These are phyloP conservation scores for Stegodyphus dumicola DNA, from an alignment of 1,140 invertebrate genomes.

Conservation along the genomic window DNA sequence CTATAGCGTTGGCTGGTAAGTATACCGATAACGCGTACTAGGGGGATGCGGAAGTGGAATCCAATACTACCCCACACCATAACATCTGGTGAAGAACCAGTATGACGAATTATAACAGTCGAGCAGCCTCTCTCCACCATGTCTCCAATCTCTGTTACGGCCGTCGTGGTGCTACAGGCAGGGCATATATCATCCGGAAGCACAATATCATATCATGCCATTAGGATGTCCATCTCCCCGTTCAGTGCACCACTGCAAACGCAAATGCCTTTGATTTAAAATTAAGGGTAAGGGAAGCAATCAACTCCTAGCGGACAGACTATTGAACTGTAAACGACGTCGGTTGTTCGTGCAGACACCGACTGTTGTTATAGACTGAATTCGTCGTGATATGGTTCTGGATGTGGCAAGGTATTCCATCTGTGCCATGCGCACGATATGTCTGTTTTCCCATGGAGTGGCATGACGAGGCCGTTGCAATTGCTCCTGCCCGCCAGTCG, in stretches of 20 bases:
- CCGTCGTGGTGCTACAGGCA: constrained; percentile 23
- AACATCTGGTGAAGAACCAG: constrained; percentile 23
- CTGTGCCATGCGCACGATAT: too few relatives aligned
- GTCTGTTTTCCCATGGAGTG: too few relatives aligned
- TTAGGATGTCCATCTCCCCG: not conserved
- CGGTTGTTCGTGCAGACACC: too few relatives aligned
- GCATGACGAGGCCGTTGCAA: too few relatives aligned
- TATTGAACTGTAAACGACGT: not conserved
- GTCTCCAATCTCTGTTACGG: constrained; percentile 5
- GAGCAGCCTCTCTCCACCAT: constrained; percentile 4
- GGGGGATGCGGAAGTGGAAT: constrained; percentile 14
- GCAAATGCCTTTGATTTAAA: constrained; percentile 10
- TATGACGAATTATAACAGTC: constrained; percentile 11
- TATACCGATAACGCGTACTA: constrained; percentile 34
- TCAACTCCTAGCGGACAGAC: not conserved
- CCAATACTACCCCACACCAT: constrained; percentile 36
- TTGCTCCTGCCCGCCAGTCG: too few relatives aligned
- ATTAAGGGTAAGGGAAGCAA: not conserved
- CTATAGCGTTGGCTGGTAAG: constrained; percentile 32
- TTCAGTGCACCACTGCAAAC: not conserved
- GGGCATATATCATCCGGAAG: not conserved
- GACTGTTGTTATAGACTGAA: too few relatives aligned
- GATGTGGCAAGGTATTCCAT: too few relatives aligned
- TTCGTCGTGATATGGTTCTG: too few relatives aligned
- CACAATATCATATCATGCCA: constrained; percentile 33